Percentiles rank a stretch among this genome's conserved stretches.
These are phyloP conservation scores for Sinopyrophorus schimmeli DNA, from an alignment of 2,888 invertebrate species.

Conservation along the genomic window DNA sequence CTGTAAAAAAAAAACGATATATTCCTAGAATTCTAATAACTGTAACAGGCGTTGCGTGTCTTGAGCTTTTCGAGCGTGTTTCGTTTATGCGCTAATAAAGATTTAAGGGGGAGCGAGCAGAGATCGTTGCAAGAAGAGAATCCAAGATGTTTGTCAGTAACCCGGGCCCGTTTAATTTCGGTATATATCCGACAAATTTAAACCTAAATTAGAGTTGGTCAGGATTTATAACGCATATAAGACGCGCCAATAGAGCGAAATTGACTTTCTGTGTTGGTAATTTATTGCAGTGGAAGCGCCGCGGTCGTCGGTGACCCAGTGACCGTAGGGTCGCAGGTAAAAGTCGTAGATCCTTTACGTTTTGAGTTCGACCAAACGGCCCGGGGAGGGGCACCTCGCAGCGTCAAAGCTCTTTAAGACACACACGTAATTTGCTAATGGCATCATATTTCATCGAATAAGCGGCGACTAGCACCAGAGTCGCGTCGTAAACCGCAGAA, in stretches of 20 bases:
- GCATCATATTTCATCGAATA: slow-evolving; percentile 39
- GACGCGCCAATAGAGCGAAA: slow-evolving; percentile 19
- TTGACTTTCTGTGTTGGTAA: slow-evolving; percentile 23
- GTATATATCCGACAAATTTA: slow-evolving; percentile 17
- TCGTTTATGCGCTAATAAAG: no score
- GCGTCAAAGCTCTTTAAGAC: slow-evolving; percentile 2
- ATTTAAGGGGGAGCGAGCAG: no score
- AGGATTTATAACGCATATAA: slow-evolving; percentile 19
- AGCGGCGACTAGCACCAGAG: slow-evolving; percentile 20
- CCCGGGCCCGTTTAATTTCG: slow-evolving; percentile 9
- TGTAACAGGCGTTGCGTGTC: no score
- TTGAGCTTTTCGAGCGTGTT: no score
- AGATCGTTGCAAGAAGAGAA: not conserved
- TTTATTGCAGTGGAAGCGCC: slow-evolving; percentile 14
- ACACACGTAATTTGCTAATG: slow-evolving; percentile 42
- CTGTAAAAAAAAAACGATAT: no score
- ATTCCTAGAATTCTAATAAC: no score
- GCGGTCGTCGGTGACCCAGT: slow-evolving; percentile 17
- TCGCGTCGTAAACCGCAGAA: slow-evolving; percentile 34
- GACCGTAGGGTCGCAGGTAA: slow-evolving; percentile 8
- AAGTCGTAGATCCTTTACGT: not conserved
- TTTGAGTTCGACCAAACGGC: not conserved
- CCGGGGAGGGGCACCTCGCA: not conserved
- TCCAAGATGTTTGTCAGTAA: slow-evolving; percentile 4
- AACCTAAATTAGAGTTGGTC: slow-evolving; percentile 17